Evolutionary conservation across 2,888 invertebrate genomes (phyloP), one percentile per base, ranked within the genome.

Genomic region (Ischnus inquisitorius): DNA sequence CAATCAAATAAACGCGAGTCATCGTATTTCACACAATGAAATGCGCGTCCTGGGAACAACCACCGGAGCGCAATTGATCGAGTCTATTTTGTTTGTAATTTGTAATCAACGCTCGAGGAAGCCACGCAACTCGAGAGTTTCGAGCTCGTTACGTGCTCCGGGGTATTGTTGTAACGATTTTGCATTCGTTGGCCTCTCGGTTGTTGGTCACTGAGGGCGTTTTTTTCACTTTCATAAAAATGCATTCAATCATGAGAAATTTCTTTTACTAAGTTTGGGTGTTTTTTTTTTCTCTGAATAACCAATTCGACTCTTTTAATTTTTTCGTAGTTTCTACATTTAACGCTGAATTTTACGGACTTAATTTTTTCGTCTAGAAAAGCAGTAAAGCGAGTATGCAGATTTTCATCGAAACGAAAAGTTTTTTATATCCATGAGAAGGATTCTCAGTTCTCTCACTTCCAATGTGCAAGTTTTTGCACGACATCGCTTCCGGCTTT

Each of bases 381-480:
- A n/a, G 28, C 57, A 62, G 77, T 64, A 74, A 60, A 64, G 76
- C 83, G 85, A 83, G 79, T 85, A 85, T 77, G 71, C 79, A 62
- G 51, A 82, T 79, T 67, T 65, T 43, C 41, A 65, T 41, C 25
- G 41, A 34, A 74, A 62, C 28, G 67, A 77, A 82, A 85, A 84
- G 46, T 84, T 84, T 84, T 71, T 25, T 51, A 60, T 71, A 43
- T 57, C 12, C 10, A 43, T 10, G 41, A 76, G 64, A 86, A 86
- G 72, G 82, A 83, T 85, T 78, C 46, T 28, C 16, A n/a, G 39
- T 12, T 54, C 43, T 57, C 60, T 43, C 71, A 28, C 51, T 48
- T 41, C 4, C 65, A 68, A 68, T 85, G 48, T 51, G 54, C 65
- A 84, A 86, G 82, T 86, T 86, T 86, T 86, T 80, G 71, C 76